Evolutionary conservation across 2,113 vertebrate species (phyloP), one percentile per base, ranked within the genome.

Genomic region (Anguilla rostrata): DNA sequence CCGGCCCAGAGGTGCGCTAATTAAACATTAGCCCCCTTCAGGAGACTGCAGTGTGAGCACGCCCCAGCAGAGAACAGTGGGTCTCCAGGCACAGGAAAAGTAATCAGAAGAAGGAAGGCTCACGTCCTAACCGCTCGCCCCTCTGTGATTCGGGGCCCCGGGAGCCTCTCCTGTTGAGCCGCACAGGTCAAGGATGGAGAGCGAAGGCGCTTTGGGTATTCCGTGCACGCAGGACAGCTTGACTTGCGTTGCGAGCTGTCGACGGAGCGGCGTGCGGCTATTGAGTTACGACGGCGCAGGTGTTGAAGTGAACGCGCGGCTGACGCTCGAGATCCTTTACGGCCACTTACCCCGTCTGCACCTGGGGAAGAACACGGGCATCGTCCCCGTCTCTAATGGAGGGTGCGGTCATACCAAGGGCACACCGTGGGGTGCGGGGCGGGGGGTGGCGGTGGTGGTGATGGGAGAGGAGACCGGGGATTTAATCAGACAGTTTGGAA

Each of bases 11-110:
- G 29, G 82, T 39, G 56, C 57, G 53, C 56, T 86, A 81, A 86
- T 86, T 86, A 86, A 81, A 81, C 78, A n/a, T 57, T 41, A 81
- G 14, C 39, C 39, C 39, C 20, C 56, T 63, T 26, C 15, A 20
- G 15, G 53, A 81, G 26, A 18, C 66, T 34, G 8, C 20, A 75
- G 60, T 63, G 20, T 26, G 60, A 16, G 78, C 14, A 26, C 46
- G 39, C n/a, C 1, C 82, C 82, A 15, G 16, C 3, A 49, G 82
- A 81, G 75, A 29, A 9, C 43, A 14, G 14, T 18, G 63, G 3
- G 29, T 53, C 84, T 39, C n/a, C 78, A 39, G 75, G 71, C 34
- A 20, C 8, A 78, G 84, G 46, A 85, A 85, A 85, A 78, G 84
- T 53, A 75, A 34, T 79, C 84, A 20, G 41, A 49, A 75, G 46